Evolutionary conservation across 53 echinoderm and acorn worm species (phyloP).

Genomic region (Henricia sp.): DNA sequence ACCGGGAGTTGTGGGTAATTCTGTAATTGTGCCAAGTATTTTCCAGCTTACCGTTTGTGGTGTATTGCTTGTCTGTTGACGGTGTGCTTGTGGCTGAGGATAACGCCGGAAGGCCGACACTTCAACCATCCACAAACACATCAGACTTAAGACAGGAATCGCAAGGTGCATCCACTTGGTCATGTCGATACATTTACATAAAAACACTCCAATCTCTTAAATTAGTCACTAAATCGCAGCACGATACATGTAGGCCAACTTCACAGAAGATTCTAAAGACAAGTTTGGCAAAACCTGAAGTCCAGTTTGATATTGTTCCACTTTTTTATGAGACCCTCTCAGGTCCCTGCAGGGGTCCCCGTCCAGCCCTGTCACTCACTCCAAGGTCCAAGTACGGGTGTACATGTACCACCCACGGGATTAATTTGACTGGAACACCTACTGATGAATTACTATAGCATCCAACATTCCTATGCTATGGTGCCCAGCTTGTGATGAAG

Average conservation of each 20-base stretch:
- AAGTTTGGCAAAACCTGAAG: neutral
- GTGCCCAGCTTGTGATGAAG: neutral
- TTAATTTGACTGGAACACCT: conserved; percentile 16
- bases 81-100: neutral
- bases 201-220: too few species aligned
- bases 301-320: neutral
- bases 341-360: too few species aligned
- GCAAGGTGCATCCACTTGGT: neutral
- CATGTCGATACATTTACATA: too few species aligned
- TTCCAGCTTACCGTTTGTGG: neutral
- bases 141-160: neutral
- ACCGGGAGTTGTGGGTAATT: too few species aligned
- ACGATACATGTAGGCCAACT: neutral
- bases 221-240: too few species aligned
- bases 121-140: neutral
- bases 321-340: neutral
- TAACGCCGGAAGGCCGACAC: neutral
- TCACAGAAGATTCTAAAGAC: neutral
- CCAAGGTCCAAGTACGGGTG: too few species aligned
- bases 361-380: too few species aligned
- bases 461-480: neutral
- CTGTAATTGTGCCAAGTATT: too few species aligned
- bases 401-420: neutral
- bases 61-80: neutral
- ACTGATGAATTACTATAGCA: conserved; percentile 3